These are phyloP conservation scores for Otus scops DNA, from an alignment of 2,797 vertebrate genomes.

Conservation along the genomic window DNA sequence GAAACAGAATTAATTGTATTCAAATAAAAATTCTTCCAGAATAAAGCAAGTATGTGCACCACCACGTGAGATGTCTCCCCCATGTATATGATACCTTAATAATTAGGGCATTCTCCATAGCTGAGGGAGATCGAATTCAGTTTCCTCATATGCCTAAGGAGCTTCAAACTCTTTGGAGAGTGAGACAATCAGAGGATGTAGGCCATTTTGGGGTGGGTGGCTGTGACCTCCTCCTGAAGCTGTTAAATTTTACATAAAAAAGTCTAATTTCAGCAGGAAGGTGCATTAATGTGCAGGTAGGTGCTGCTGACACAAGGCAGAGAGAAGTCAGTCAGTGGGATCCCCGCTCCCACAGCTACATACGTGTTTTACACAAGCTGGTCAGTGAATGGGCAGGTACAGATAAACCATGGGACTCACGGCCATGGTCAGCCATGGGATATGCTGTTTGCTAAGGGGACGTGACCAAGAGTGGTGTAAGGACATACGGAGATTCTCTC, in stretches of 20 bases:
- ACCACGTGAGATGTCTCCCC: neutral
- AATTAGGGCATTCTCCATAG: neutral
- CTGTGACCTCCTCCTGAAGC: neutral
- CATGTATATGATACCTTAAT: neutral
- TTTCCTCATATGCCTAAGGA: neutral
- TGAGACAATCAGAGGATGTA: neutral
- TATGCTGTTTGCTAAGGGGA: neutral
- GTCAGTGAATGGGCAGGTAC: neutral
- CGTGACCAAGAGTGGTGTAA: accelerated
- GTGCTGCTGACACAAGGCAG: neutral
- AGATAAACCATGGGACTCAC: neutral
- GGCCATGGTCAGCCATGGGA: neutral
- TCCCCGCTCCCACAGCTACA: neutral
- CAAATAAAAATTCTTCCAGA: neutral
- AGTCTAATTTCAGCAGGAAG: neutral
- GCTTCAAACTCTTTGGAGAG: neutral
- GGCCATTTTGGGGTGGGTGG: neutral
- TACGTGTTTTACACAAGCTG: neutral
- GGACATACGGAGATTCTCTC: neutral
- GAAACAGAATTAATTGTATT: neutral
- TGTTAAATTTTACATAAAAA: neutral
- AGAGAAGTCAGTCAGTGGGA: neutral
- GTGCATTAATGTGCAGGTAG: neutral
- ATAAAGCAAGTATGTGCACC: neutral
- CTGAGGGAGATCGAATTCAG: neutral